Conservation (phyloP, 2,113 vertebrate genomes). For the Entelurus aequoreus region DNA sequence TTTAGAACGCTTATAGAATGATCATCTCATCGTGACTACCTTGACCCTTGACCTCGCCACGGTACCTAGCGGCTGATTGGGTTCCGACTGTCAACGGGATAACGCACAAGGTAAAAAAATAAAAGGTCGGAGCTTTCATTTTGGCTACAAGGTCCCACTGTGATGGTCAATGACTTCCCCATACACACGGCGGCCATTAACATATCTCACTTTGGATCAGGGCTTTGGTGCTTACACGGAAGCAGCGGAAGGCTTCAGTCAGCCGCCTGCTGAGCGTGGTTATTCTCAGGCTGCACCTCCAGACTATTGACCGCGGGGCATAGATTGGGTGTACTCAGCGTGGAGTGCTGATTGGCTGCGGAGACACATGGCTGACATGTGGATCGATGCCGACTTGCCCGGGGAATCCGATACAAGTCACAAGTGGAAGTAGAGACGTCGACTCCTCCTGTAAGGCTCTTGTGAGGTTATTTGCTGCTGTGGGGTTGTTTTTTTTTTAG, state of each 20-base stretch:
- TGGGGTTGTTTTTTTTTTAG: background rate
- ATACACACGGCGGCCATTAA: constrained; percentile 4
- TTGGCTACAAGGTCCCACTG: constrained; percentile 3
- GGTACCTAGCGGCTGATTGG: background rate
- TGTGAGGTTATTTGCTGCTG: constrained; percentile 8
- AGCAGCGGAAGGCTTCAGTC: constrained; percentile 25
- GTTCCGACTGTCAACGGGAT: background rate
- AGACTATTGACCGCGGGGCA: constrained; percentile 46
- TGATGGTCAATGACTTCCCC: constrained; percentile 4
- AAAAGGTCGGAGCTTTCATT: constrained; percentile 31
- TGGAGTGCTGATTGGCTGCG: constrained; percentile 13
- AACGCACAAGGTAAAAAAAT: background rate
- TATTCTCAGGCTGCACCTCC: constrained; percentile 23
- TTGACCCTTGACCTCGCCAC: constrained; percentile 5
- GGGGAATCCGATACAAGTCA: constrained; percentile 29
- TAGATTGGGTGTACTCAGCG: constrained; percentile 46
- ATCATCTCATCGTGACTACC: constrained; percentile 13
- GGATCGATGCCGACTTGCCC: constrained; percentile 37
- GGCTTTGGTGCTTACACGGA: constrained; percentile 29
- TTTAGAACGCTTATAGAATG: background rate
- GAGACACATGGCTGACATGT: constrained; percentile 28
- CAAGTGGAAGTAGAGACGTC: background rate
- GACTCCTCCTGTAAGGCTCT: constrained; percentile 1
- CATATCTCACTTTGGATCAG: constrained; percentile 7
- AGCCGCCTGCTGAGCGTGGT: constrained; percentile 34